Evolutionary conservation across 1,140 invertebrate species (phyloP), one percentile per base, ranked within the genome.

Genomic region (Drosophila guanche): DNA sequence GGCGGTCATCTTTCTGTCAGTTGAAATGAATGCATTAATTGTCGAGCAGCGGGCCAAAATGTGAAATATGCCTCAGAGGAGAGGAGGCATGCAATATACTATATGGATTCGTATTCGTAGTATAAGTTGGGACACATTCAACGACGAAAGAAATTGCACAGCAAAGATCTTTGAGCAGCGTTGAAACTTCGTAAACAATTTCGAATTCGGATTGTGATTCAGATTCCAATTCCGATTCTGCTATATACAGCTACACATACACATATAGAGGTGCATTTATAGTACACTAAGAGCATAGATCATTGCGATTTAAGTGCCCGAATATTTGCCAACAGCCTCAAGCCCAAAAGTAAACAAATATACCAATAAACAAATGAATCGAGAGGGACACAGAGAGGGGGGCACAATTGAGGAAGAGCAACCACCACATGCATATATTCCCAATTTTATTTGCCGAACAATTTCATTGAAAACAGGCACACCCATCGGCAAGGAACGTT

Each of bases 21-120:
- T 48, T 52, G 16, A 51, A 62, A 84, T 84, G 46, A 84, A 84
- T 84, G 56, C 62, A 67, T 86, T 84, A 76, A 86, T 86, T 73
- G 45, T 57, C 43, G 41, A 52, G 40, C 51, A 55, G 37, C 25
- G 46, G 57, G 57, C 56, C 41, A 70, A 48, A 72, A 42, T 10
- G 23, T 61, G 51, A 54, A 48, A 71, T 42, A 60, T 47, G 37
- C 12, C 29, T 16, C 5, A 40, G 40, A 72, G 76, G 29, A 47
- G 7, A 25, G 16, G 33, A 70, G 47, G 60, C 55, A 45, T 45
- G 27, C 27, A 74, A 48, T 43, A 20, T 20, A 1, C 16, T 47
- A 65, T 65, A 20, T 33, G 1, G 8, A 12, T 3, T 6, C 7
- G 2, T 29, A 7, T 29, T 6, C 27, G 5, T 33, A 33, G 27